A percentile compares a stretch with the other conserved stretches of the same genome.
Evolutionary conservation across 2,113 vertebrate genomes (phyloP).

Genomic region (Loxodonta africana): DNA sequence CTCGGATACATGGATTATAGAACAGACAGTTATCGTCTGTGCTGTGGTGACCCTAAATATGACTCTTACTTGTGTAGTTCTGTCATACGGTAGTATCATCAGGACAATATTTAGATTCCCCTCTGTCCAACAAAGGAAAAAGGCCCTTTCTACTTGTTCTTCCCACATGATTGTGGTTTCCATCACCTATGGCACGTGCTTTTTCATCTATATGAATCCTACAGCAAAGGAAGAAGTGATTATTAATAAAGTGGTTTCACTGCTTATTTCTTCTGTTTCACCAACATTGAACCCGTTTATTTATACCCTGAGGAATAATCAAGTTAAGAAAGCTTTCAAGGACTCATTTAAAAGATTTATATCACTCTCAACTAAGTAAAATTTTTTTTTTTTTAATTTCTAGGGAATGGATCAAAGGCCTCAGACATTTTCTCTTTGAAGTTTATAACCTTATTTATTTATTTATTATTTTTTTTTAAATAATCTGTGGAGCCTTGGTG

Average conservation of each 20-base stretch:
- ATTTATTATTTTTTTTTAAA: too few relatives aligned
- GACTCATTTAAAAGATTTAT: background rate
- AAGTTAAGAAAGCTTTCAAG: conserved; percentile 53
- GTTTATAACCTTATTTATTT: too few relatives aligned
- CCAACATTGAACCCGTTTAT: conserved; percentile 69
- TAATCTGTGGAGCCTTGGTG: too few relatives aligned
- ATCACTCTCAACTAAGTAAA: background rate
- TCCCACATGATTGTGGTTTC: conserved; percentile 50
- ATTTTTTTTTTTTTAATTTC: background rate
- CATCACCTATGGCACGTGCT: conserved; percentile 36
- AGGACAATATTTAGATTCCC: background rate
- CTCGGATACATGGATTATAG: conserved; percentile 18
- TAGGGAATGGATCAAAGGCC: background rate
- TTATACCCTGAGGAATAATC: conserved; percentile 65
- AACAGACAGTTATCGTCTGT: conserved; percentile 17
- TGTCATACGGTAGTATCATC: background rate
- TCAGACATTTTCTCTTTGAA: background rate
- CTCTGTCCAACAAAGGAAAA: conserved; percentile 49
- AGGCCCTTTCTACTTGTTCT: conserved; percentile 37
- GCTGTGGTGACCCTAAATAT: background rate
- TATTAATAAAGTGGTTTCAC: conserved; percentile 57
- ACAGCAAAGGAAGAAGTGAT: conserved; percentile 3
- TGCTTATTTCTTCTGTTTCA: conserved; percentile 42
- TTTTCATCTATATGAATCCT: conserved; percentile 61
- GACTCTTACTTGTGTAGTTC: background rate